Evolutionary conservation across 2,113 vertebrate species (phyloP), one percentile per base, ranked within the genome.

Genomic region (Anoplopoma fimbria): DNA sequence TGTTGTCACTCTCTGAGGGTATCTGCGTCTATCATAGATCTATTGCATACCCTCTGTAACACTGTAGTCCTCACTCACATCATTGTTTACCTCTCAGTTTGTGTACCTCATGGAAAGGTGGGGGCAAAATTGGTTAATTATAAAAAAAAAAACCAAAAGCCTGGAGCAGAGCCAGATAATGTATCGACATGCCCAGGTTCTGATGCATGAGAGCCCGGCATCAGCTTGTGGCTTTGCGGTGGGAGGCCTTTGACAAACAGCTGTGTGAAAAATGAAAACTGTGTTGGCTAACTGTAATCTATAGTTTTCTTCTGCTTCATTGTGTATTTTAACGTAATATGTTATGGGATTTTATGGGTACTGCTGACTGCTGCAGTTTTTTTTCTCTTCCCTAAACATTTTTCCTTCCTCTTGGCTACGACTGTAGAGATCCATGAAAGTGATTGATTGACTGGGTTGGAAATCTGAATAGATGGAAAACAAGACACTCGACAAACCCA

Each of bases 101-200:
- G 74, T 82, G 49, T 65, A n/a, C 68, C 51, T 57, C 38, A 33
- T 55, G 42, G 60, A 90, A 80, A 36, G 42, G 42, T 58, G 80
- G 13, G 53, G 45, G 65, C 64, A 77, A 71, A 85, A 77, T 36
- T 62, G 78, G 45, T 87, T 88, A 88, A 93, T 93, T 94, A 89
- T 84, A 89, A 87, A 88, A 85, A 89, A 83, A 89, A 87, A 88
- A 85, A 91, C 86, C 81, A 88, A 86, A 86, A 83, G 88, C 83
- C 77, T 4, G 9, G 55, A 63, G 88, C 74, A 42, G 14, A 14
- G 38, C 58, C 58, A 70, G 77, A 77, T 75, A 92, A 90, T 85
- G 63, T 83, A 91, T 88, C 14, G 82, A 84, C 81, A 70, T 33
- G 62, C 5, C 75, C 17, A 1, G 67, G 47, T 79, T 72, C 57